phyloP scores from a whole-genome alignment of 2,888 invertebrate species.

The Celastrina argiolus region DNA sequence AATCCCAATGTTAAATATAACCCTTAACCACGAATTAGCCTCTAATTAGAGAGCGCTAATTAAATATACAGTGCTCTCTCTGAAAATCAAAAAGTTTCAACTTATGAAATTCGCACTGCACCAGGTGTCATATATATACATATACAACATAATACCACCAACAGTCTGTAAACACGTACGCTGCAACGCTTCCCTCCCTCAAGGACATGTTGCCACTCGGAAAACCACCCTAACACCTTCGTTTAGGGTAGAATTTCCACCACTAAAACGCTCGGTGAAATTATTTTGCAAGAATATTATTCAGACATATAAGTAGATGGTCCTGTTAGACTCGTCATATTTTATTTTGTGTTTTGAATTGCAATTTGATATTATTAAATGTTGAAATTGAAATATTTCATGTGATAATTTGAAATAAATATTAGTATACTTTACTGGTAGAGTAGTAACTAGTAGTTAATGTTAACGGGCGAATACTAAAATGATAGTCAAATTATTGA shows the following conservation, averaged over 20 bases:
- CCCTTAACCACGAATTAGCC: not conserved
- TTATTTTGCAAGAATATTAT: constrained; percentile 14
- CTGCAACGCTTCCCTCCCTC: constrained; percentile 45
- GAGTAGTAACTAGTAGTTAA: not conserved
- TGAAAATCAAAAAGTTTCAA: not conserved
- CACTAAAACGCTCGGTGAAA: not conserved
- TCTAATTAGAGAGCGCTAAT: constrained; percentile 6
- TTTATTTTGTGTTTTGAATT: constrained; percentile 3
- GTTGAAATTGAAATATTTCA: not conserved
- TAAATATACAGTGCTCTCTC: not conserved
- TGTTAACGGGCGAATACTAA: too few relatives aligned
- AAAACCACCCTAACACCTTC: constrained; percentile 25
- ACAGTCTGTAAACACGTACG: constrained; percentile 47
- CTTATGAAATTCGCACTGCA: not conserved
- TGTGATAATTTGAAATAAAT: not conserved
- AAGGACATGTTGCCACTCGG: constrained; percentile 19
- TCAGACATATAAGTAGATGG: not conserved
- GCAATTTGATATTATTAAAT: not conserved
- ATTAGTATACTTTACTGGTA: not conserved
- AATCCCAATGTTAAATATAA: not conserved
- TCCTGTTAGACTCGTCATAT: not conserved
- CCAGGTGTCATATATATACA: not conserved
- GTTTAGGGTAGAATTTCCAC: constrained; percentile 25
- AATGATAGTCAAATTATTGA: too few relatives aligned
- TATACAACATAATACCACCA: constrained; percentile 43